phyloP scores from a whole-genome alignment of 2,888 invertebrate genomes.

The Cephonodes hylas region DNA sequence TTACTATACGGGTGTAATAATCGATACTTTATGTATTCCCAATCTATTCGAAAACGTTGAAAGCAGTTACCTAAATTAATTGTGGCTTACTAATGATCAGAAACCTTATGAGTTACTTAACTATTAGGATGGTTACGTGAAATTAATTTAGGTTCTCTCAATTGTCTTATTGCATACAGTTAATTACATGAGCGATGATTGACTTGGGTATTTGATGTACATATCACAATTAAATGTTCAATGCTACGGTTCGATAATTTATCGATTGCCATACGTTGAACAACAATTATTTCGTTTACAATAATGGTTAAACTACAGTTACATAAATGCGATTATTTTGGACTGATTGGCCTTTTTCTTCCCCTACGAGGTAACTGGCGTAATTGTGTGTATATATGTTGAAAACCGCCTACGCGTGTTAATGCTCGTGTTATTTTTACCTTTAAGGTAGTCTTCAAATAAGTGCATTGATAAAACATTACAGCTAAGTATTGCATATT shows the following conservation, averaged over 20 bases:
- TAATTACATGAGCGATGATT: background rate
- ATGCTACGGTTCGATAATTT: too few relatives aligned
- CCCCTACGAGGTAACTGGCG: too few relatives aligned
- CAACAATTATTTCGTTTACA: too few relatives aligned
- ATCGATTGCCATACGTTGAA: too few relatives aligned
- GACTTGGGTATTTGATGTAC: background rate
- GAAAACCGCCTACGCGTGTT: too few relatives aligned
- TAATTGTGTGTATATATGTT: too few relatives aligned
- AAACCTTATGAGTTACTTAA: background rate
- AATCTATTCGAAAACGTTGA: background rate
- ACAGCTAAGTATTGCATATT: background rate
- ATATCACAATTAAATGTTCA: too few relatives aligned
- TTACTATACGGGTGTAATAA: slow-evolving; percentile 3
- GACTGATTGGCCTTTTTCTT: too few relatives aligned
- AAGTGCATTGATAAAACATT: background rate
- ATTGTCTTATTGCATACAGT: background rate
- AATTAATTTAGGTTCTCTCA: background rate
- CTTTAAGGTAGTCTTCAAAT: background rate
- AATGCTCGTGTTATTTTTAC: too few relatives aligned
- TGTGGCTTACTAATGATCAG: background rate
- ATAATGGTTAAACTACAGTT: too few relatives aligned
- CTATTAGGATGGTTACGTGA: background rate
- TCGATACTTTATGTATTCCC: background rate
- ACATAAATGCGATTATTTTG: too few relatives aligned
- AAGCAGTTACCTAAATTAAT: too few relatives aligned